These are phyloP conservation scores for Mya arenaria DNA, from an alignment of 1,140 invertebrate species.

Conservation along the genomic window DNA sequence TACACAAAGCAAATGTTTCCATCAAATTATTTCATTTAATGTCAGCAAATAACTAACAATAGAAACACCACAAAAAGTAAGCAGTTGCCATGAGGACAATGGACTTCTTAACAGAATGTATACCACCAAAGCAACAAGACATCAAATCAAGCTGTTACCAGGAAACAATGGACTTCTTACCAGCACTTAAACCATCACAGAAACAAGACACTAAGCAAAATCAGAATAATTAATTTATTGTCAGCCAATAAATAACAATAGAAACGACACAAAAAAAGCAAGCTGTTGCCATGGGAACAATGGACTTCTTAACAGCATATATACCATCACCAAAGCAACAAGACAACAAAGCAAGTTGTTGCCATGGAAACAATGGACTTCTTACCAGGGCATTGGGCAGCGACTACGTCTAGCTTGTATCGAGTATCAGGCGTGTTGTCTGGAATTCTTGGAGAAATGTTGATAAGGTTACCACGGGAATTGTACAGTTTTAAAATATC, in stretches of 20 bases:
- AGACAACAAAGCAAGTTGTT: neutral
- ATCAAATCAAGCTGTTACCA: too few relatives aligned
- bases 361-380: slow-evolving; percentile 46
- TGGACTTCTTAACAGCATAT: neutral
- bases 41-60: too few relatives aligned
- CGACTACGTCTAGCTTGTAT: slow-evolving; percentile 85
- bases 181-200: too few relatives aligned
- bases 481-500: slow-evolving; percentile 80
- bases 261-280: neutral
- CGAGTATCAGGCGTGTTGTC: slow-evolving; percentile 84
- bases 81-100: too few relatives aligned
- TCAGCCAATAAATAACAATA: neutral
- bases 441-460: slow-evolving; percentile 85
- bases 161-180: too few relatives aligned
- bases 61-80: too few relatives aligned
- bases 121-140: too few relatives aligned
- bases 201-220: too few relatives aligned
- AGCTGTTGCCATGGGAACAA: neutral
- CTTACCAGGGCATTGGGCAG: slow-evolving; percentile 77
- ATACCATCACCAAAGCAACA: neutral
- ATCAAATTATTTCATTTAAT: too few relatives aligned
- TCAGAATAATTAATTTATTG: too few relatives aligned
- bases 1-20: too few relatives aligned
- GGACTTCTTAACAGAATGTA: too few relatives aligned
- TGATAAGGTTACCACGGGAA: slow-evolving; percentile 84